These are phyloP conservation scores for Andrena bucephala DNA, from an alignment of 2,888 invertebrate species.

Conservation along the genomic window DNA sequence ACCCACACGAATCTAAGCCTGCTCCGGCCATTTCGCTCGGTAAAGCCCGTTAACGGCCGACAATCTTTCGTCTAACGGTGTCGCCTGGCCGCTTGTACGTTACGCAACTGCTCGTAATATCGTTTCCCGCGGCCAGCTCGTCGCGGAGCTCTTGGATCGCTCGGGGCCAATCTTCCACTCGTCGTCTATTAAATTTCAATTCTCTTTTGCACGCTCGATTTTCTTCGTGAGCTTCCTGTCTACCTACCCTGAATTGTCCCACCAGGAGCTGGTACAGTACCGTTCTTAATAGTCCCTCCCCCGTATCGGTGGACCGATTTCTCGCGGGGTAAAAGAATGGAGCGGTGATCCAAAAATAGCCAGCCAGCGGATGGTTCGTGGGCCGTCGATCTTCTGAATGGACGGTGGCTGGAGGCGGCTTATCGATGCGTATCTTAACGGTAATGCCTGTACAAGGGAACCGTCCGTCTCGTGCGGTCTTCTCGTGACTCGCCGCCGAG, in stretches of 20 bases:
- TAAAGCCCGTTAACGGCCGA: constrained; percentile 61
- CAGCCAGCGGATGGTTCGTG: not conserved
- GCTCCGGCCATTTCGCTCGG: constrained; percentile 29
- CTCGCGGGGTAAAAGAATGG: constrained; percentile 1
- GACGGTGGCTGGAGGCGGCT: constrained; percentile 16
- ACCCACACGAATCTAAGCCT: constrained; percentile 54
- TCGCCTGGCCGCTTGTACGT: constrained; percentile 27
- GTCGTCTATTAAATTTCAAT: no score
- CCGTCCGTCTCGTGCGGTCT: constrained; percentile 47
- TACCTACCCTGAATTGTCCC: no score
- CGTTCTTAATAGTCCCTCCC: not conserved
- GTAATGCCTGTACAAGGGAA: constrained; percentile 46
- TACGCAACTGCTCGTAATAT: constrained; percentile 63
- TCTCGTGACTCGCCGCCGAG: constrained; percentile 56
- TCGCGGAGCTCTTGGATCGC: not conserved
- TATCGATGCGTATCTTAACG: constrained; percentile 72
- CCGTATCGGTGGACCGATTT: not conserved
- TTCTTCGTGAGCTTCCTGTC: no score
- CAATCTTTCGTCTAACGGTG: constrained; percentile 65
- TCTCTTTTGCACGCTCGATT: no score
- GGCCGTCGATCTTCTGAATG: constrained; percentile 46
- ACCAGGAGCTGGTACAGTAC: no score
- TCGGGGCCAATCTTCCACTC: no score
- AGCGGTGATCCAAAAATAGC: constrained; percentile 29
- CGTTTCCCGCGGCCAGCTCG: not conserved